Evolutionary conservation across 1,140 invertebrate genomes (phyloP).

Genomic region (Ostrea edulis): DNA sequence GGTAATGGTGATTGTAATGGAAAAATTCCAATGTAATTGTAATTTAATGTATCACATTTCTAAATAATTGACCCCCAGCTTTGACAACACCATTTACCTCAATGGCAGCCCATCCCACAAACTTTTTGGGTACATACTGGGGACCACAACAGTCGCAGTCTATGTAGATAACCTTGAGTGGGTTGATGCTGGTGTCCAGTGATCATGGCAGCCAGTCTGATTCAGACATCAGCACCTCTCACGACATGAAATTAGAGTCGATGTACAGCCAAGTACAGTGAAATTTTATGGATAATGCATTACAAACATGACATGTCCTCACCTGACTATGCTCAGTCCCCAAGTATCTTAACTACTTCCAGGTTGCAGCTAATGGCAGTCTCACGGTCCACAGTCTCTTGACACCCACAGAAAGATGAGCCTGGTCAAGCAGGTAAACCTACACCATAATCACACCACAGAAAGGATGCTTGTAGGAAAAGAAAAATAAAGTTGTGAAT

Average conservation of each 20-base stretch:
- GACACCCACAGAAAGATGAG: background rate
- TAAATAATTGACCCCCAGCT: no score
- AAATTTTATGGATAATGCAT: no score
- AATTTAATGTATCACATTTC: no score
- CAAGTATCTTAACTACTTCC: slow-evolving; percentile 33
- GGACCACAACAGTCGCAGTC: background rate
- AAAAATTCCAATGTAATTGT: no score
- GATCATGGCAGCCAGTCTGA: background rate
- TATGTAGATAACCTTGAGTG: background rate
- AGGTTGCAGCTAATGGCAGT: slow-evolving; percentile 7
- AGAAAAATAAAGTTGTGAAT: no score
- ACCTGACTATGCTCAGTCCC: slow-evolving; percentile 57
- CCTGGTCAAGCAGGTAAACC: background rate
- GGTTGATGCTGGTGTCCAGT: background rate
- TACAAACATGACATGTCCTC: no score
- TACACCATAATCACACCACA: background rate
- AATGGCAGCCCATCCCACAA: background rate
- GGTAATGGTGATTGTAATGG: no score
- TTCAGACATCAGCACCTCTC: slow-evolving; percentile 55
- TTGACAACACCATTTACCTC: no score
- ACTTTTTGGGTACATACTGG: background rate
- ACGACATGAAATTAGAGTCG: no score
- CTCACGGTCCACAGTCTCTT: background rate
- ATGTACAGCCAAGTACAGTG: no score
- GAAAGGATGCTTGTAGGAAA: background rate